Evolutionary conservation across 2,797 vertebrate genomes (phyloP), one percentile per base, ranked within the genome.

Genomic region (Monodelphis domestica): DNA sequence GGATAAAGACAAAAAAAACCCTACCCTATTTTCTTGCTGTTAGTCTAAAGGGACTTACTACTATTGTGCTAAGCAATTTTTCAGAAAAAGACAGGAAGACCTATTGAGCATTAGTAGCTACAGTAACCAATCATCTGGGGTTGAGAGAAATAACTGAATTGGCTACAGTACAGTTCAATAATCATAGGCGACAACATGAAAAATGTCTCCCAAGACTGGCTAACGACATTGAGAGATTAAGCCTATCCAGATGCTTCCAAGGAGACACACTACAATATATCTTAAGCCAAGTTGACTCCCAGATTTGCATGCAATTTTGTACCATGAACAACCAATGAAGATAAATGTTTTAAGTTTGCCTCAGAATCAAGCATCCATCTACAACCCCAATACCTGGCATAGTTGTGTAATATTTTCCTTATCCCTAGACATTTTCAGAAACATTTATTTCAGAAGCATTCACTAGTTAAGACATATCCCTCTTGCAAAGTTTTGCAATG

Each of bases 41-140:
- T 90, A 11, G 5, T 88, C 55, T 70, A 90, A 53, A 90, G 3
- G 89, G 1, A 90, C 6, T 54, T 89, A 91, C 84, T 93, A 52
- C 93, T 89, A 87, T 91, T 96, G 94, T 94, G 29, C 29, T 94
- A 90, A 95, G 70, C 1, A 94, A 84, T 91, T 91, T 93, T 29
- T 45, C 14, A 92, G 87, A 55, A 90, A 90, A 93, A 92, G 30
- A 53, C 50, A 70, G 91, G 53, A 93, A 91, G 93, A 51, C 30
- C 63, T 88, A 91, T 53, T 24, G 94, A 95, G 4, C 21, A 89
- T 90, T 93, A 93, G 55, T 51, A 93, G 50, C 54, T 92, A 9
- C 53, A 91, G 53, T 89, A 93, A 88, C 0, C 30, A 92, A 91
- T 12, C 4, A 89, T 59, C 95, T 91, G 91, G 94, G 4, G n/a